Evolutionary conservation across 2,113 vertebrate genomes (phyloP).

Genomic region (Isichthys henryi): DNA sequence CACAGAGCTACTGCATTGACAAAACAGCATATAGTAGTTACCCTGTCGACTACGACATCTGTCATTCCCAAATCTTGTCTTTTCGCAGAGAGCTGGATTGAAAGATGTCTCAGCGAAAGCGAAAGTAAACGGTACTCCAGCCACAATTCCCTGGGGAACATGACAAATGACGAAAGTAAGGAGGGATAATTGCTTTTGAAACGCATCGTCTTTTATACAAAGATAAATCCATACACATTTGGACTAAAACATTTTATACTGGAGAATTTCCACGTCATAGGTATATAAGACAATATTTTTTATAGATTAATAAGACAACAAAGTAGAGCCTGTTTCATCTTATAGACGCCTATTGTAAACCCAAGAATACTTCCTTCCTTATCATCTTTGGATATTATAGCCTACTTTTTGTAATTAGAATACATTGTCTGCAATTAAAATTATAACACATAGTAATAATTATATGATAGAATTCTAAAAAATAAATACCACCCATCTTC

Average conservation of each 20-base stretch:
- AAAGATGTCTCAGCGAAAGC: conserved; percentile 96
- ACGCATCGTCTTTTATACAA: not conserved
- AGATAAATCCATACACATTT: not conserved
- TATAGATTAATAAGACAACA: not conserved
- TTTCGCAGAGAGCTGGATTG: conserved; percentile 95
- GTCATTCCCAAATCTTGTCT: not conserved
- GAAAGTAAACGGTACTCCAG: conserved; percentile 95
- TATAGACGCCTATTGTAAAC: not conserved
- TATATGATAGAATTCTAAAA: not conserved
- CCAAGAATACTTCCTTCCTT: not conserved
- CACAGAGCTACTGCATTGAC: not conserved
- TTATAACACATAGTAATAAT: not conserved
- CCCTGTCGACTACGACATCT: not conserved
- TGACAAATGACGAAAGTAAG: conserved; percentile 99
- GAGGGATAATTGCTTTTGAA: conserved; percentile 17
- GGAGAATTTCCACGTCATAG: not conserved
- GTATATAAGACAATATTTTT: not conserved
- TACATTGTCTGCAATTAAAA: not conserved
- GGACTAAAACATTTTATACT: not conserved
- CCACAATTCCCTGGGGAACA: conserved; percentile 90
- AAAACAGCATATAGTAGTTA: not conserved
- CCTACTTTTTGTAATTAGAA: not conserved
- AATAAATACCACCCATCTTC: not conserved
- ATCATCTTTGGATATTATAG: not conserved
- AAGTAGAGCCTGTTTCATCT: not conserved